Percentiles rank a stretch among this genome's conserved stretches.
Evolutionary conservation across 2,113 vertebrate genomes (phyloP).

Genomic region (Hemibates koningsi): DNA sequence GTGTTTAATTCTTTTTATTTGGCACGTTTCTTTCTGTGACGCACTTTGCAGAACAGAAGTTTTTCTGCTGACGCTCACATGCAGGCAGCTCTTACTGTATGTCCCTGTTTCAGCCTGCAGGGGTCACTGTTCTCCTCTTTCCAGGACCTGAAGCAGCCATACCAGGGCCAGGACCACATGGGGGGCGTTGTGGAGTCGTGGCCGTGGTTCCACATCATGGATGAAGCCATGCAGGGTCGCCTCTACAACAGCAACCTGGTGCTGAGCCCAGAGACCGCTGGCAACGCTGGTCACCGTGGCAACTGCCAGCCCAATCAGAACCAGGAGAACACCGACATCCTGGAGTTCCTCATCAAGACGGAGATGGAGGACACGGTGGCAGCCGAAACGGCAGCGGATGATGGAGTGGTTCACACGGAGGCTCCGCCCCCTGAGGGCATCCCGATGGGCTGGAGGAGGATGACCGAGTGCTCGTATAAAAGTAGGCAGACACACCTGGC

Average conservation of each 20-base stretch:
- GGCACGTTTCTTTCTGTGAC: neutral
- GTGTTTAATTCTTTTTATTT: neutral
- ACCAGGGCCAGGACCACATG: conserved; percentile 54
- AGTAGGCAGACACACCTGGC: conserved; percentile 3
- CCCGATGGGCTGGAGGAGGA: conserved; percentile 65
- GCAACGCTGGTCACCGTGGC: neutral
- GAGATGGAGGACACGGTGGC: conserved; percentile 65
- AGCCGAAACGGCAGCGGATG: neutral
- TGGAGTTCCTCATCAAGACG: conserved; percentile 70
- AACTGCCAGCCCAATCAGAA: conserved; percentile 3
- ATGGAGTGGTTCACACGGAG: neutral
- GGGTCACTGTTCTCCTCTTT: neutral
- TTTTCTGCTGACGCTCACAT: neutral
- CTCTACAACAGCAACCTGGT: conserved; percentile 60
- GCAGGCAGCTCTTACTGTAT: neutral
- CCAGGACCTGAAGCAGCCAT: conserved; percentile 72
- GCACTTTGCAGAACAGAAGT: neutral
- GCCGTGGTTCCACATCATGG: conserved; percentile 76
- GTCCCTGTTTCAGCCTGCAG: neutral
- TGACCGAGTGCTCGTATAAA: conserved; percentile 64
- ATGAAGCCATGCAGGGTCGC: conserved; percentile 68
- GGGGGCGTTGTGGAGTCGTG: conserved; percentile 58
- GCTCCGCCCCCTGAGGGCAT: conserved; percentile 10
- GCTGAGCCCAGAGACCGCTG: conserved; percentile 15
- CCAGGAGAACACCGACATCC: conserved; percentile 59